Conservation (phyloP, 2,113 vertebrate species). For the Orycteropus afer region DNA sequence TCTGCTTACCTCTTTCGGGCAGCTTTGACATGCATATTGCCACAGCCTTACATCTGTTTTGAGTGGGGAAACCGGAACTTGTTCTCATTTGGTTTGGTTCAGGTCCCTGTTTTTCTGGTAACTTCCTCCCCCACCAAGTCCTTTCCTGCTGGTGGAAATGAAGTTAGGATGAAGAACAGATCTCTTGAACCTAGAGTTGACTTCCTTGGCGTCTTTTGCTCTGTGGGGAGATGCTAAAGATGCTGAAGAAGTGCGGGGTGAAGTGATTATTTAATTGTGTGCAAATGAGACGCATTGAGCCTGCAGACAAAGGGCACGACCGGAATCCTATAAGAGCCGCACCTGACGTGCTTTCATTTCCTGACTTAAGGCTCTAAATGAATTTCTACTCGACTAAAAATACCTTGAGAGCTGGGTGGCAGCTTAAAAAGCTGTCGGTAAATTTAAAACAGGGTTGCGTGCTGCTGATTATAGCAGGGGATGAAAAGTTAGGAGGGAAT, state of each 20-base stretch:
- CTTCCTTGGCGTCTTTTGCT: conserved; percentile 13
- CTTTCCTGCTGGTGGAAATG: background rate
- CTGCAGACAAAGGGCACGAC: conserved; percentile 77
- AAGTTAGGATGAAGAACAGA: conserved; percentile 8
- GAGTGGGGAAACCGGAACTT: background rate
- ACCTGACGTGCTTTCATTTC: conserved; percentile 83
- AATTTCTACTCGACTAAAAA: conserved; percentile 85
- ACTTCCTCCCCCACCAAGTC: background rate
- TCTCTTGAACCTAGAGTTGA: background rate
- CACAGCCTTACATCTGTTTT: background rate
- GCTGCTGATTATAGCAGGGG: conserved; percentile 80
- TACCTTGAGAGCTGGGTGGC: conserved; percentile 84
- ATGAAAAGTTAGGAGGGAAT: conserved; percentile 80
- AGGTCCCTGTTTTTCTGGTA: background rate
- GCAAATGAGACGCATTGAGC: conserved; percentile 76
- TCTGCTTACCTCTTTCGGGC: background rate
- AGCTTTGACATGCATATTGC: background rate
- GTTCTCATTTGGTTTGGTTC: background rate
- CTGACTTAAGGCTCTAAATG: conserved; percentile 83
- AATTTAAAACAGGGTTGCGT: conserved; percentile 84
- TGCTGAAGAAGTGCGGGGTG: conserved; percentile 67
- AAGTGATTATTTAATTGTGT: conserved; percentile 86
- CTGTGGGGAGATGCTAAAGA: conserved; percentile 61
- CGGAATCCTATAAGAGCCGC: conserved; percentile 77
- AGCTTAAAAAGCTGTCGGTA: conserved; percentile 83